Conservation (phyloP, 2,888 invertebrate genomes). For the Agriopis marginaria region DNA sequence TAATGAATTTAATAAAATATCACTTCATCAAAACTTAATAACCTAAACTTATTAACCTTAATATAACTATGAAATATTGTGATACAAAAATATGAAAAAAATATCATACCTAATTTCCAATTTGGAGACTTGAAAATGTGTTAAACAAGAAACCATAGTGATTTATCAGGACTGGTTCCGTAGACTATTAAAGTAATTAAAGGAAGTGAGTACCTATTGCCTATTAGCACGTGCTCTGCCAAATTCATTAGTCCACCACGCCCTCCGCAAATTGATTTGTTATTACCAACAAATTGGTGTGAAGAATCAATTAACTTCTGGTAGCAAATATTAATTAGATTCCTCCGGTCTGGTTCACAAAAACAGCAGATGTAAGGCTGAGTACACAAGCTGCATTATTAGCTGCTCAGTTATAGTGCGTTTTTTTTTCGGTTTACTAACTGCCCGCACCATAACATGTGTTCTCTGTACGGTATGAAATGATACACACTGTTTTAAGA, state of each 20-base stretch:
- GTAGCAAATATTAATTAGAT: constrained; percentile 79
- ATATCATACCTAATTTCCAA: too few species aligned
- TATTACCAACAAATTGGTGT: constrained; percentile 69
- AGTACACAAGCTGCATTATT: constrained; percentile 77
- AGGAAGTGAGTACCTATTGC: constrained; percentile 10
- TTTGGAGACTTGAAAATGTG: not conserved
- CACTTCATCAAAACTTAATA: too few species aligned
- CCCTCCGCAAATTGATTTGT: constrained; percentile 61
- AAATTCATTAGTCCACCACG: constrained; percentile 49
- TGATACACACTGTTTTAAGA: constrained; percentile 55
- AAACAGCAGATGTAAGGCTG: constrained; percentile 78
- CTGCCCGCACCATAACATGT: constrained; percentile 76
- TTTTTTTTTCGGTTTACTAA: constrained; percentile 74
- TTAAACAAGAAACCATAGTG: not conserved
- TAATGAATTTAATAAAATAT: too few species aligned
- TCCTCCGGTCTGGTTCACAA: constrained; percentile 74
- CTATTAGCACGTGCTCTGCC: constrained; percentile 30
- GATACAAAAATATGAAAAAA: too few species aligned
- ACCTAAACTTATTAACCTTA: too few species aligned
- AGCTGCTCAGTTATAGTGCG: constrained; percentile 72
- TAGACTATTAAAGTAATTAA: constrained; percentile 16
- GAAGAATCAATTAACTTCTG: constrained; percentile 78
- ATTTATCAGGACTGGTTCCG: constrained; percentile 5
- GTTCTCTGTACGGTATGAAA: constrained; percentile 61
- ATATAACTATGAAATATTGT: too few species aligned